Evolutionary conservation across 2,888 invertebrate species (phyloP).

Genomic region (Hirudinaria manillensis): DNA sequence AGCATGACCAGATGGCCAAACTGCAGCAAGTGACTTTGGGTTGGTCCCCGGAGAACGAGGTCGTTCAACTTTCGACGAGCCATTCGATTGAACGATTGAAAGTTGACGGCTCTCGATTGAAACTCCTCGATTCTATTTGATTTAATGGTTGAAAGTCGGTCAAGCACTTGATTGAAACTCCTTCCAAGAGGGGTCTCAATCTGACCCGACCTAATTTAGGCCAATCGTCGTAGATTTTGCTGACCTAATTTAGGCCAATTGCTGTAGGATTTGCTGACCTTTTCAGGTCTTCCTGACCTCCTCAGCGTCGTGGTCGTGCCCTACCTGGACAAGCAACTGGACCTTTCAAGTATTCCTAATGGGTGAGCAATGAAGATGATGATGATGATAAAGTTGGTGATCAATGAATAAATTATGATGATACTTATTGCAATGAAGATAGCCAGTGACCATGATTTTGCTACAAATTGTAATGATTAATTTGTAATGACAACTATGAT

Average conservation of each 20-base stretch:
- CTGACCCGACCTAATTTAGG: no score
- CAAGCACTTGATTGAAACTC: background rate
- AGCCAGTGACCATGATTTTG: background rate
- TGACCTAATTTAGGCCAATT: no score
- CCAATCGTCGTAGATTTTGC: no score
- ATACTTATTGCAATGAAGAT: no score
- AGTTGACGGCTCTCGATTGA: no score
- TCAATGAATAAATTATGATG: background rate
- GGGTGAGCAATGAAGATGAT: conserved; percentile 40
- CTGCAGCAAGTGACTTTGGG: conserved; percentile 55
- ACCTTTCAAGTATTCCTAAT: conserved; percentile 44
- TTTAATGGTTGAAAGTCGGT: background rate
- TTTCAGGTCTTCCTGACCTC: conserved; percentile 49
- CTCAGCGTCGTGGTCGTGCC: conserved; percentile 51
- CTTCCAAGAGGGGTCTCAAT: no score
- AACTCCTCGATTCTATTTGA: no score
- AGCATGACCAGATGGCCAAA: conserved; percentile 57
- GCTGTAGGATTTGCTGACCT: background rate
- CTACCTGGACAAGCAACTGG: conserved; percentile 43
- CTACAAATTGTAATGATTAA: background rate
- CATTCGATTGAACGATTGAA: background rate
- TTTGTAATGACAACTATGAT: background rate
- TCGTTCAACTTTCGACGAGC: background rate
- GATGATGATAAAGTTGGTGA: background rate
- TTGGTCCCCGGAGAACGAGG: conserved; percentile 33